phyloP scores from a whole-genome alignment of 2,797 vertebrate genomes.

The Sebastes trivittatus region DNA sequence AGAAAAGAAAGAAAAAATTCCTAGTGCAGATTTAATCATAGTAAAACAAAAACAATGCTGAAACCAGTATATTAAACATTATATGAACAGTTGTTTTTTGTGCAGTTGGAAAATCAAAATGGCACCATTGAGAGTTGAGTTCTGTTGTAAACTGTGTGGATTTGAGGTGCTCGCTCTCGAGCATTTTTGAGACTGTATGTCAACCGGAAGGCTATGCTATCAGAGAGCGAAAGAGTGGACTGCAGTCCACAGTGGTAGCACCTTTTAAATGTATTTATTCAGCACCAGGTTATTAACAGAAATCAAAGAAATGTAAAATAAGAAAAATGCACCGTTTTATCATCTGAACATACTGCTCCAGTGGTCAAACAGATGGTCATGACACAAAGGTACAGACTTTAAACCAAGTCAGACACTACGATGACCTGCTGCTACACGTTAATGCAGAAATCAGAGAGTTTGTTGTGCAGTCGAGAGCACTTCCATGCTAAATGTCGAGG shows the following conservation, averaged over 20 bases:
- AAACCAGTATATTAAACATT: conserved; percentile 59
- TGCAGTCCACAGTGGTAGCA: conserved; percentile 82
- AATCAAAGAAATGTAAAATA: conserved; percentile 44
- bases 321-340: conserved; percentile 75
- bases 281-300: conserved; percentile 84
- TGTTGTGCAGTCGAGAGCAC: conserved; percentile 71
- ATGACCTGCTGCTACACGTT: conserved; percentile 75
- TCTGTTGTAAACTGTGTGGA: conserved; percentile 83
- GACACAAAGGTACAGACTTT: conserved; percentile 71
- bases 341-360: conserved; percentile 67
- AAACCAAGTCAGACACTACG: conserved; percentile 68
- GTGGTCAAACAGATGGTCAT: conserved; percentile 59
- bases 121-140: conserved; percentile 81
- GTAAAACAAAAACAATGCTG: conserved; percentile 52
- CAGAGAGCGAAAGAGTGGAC: conserved; percentile 71
- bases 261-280: conserved; percentile 80
- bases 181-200: conserved; percentile 69
- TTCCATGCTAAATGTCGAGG: conserved; percentile 79
- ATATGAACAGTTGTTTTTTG: conserved; percentile 57
- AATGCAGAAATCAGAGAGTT: conserved; percentile 69
- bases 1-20: conserved; percentile 50
- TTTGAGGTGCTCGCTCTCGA: conserved; percentile 82
- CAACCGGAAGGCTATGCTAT: conserved; percentile 71
- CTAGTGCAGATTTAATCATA: conserved; percentile 71
- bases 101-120: conserved; percentile 77